phyloP scores from a whole-genome alignment of 1,140 invertebrate genomes.

The Bombyx mandarina region DNA sequence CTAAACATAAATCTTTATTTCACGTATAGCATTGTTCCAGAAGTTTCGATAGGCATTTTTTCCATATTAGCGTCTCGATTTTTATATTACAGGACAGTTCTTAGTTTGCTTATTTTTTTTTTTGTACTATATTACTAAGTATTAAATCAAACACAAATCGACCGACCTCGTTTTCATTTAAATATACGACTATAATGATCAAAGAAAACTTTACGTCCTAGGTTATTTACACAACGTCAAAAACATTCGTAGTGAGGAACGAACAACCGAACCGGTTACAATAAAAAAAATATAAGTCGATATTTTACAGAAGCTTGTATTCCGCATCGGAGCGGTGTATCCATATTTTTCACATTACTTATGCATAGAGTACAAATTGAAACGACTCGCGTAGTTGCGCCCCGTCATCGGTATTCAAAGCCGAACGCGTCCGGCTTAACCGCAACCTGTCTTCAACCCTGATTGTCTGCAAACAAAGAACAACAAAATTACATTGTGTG shows the following conservation, averaged over 20 bases:
- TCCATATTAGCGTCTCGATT: too few relatives aligned
- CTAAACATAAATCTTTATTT: too few relatives aligned
- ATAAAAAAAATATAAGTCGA: slow-evolving; percentile 56
- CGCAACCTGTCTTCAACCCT: slow-evolving; percentile 41
- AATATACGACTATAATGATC: too few relatives aligned
- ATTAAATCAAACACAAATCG: too few relatives aligned
- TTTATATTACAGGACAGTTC: too few relatives aligned
- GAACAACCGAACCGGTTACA: slow-evolving; percentile 48
- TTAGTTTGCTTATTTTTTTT: too few relatives aligned
- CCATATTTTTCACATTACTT: slow-evolving; percentile 67
- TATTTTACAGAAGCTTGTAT: slow-evolving; percentile 49
- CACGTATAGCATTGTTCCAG: too few relatives aligned
- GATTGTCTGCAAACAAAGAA: slow-evolving; percentile 46
- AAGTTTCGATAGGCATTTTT: too few relatives aligned
- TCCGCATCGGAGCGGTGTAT: slow-evolving; percentile 40
- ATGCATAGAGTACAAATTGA: slow-evolving; percentile 68
- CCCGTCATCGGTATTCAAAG: slow-evolving; percentile 60
- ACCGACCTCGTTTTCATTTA: too few relatives aligned
- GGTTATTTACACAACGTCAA: slow-evolving; percentile 12
- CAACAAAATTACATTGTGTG: slow-evolving; percentile 25
- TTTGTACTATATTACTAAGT: too few relatives aligned
- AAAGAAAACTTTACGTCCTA: neutral
- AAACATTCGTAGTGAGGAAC: slow-evolving; percentile 20
- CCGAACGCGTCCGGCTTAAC: slow-evolving; percentile 35
- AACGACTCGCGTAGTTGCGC: slow-evolving; percentile 51